Conservation (phyloP, 2,888 invertebrate species). For the Galerucella calmariensis region DNA sequence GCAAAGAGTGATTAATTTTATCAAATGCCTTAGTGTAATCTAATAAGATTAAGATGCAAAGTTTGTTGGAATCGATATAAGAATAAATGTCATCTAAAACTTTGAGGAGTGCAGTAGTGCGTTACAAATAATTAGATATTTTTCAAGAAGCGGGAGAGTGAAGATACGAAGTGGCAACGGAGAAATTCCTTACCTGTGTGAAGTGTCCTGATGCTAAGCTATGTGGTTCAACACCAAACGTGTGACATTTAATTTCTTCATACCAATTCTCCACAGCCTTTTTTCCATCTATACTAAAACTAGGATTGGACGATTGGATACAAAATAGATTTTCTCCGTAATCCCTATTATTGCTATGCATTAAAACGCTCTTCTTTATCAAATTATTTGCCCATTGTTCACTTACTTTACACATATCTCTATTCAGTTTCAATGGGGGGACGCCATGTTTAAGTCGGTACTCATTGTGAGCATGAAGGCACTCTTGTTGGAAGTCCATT, state of each 20-base stretch:
- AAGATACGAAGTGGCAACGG: too few relatives aligned
- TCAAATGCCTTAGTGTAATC: too few relatives aligned
- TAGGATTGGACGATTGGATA: slow-evolving; percentile 75
- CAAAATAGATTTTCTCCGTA: slow-evolving; percentile 78
- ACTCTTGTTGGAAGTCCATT: slow-evolving; percentile 64
- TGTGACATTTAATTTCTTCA: slow-evolving; percentile 77
- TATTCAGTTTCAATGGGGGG: slow-evolving; percentile 68
- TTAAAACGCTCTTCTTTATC: slow-evolving; percentile 67
- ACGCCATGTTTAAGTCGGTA: slow-evolving; percentile 70
- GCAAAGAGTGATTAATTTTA: too few relatives aligned
- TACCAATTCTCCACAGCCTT: slow-evolving; percentile 83
- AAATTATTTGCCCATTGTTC: slow-evolving; percentile 69
- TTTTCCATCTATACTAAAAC: slow-evolving; percentile 73
- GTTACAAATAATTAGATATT: too few relatives aligned
- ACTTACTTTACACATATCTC: slow-evolving; percentile 67
- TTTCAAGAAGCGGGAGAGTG: too few relatives aligned
- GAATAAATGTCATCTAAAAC: too few relatives aligned
- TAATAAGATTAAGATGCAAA: too few relatives aligned
- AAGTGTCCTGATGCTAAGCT: slow-evolving; percentile 74
- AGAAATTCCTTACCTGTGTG: slow-evolving; percentile 68
- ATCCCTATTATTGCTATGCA: slow-evolving; percentile 70
- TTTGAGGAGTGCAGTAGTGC: too few relatives aligned
- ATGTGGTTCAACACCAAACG: slow-evolving; percentile 75
- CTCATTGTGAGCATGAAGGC: slow-evolving; percentile 71
- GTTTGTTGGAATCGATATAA: too few relatives aligned